A percentile compares a stretch with the other conserved stretches of the same genome.
These are phyloP conservation scores for Chironex yamaguchii DNA, from an alignment of 30 jellyfish, hydroid and myxozoan genomes.

Conservation along the genomic window DNA sequence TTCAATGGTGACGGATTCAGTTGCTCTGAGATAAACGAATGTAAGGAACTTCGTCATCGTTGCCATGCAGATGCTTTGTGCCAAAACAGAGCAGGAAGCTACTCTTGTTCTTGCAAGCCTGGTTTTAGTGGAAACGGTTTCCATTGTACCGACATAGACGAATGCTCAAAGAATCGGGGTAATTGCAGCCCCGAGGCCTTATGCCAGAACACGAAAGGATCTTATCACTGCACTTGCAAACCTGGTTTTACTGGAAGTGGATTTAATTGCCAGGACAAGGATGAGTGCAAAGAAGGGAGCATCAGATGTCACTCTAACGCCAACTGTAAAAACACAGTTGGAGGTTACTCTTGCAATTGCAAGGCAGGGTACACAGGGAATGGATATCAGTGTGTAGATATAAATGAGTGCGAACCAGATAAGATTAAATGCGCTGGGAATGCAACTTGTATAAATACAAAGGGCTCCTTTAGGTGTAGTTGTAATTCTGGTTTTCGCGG, in stretches of 20 bases:
- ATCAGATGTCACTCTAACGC: slow-evolving; percentile 9
- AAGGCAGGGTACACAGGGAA: slow-evolving; percentile 25
- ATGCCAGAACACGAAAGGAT: too few species aligned
- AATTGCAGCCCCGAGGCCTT: too few species aligned
- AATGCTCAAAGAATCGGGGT: slow-evolving; percentile 5
- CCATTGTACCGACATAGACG: slow-evolving; percentile 26
- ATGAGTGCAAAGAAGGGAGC: too few species aligned
- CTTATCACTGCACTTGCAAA: too few species aligned
- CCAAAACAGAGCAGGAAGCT: slow-evolving; percentile 6
- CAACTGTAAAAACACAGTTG: slow-evolving; percentile 2
- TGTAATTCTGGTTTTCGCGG: slow-evolving; percentile 16
- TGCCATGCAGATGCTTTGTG: slow-evolving; percentile 22
- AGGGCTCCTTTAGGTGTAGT: neutral
- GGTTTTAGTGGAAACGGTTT: slow-evolving; percentile 42
- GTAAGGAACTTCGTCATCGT: slow-evolving; percentile 2
- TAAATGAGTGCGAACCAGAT: slow-evolving; percentile 8
- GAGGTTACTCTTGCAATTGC: slow-evolving; percentile 4
- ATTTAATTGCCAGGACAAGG: too few species aligned
- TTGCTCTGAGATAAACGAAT: slow-evolving; percentile 39
- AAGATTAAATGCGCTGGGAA: too few species aligned
- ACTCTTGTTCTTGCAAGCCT: slow-evolving; percentile 13
- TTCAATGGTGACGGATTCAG: slow-evolving; percentile 11
- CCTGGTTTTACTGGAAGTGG: too few species aligned
- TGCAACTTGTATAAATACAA: too few species aligned
- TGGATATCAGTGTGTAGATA: slow-evolving; percentile 14